Evolutionary conservation across 1,140 invertebrate species (phyloP).

Genomic region (Sipha flava): DNA sequence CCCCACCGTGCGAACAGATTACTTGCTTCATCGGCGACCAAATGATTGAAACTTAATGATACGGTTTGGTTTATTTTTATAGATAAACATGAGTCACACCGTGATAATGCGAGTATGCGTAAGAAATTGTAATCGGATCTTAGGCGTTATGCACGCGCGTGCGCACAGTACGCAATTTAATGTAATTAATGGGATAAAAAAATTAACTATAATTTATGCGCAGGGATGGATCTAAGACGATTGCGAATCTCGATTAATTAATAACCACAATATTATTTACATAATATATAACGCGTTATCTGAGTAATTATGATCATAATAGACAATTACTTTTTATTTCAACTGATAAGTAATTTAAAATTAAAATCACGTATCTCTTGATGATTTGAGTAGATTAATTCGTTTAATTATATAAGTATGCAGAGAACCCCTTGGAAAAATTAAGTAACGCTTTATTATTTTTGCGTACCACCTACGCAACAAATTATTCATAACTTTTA

Average conservation of each 20-base stretch:
- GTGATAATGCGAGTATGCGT: neutral
- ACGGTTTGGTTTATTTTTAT: neutral
- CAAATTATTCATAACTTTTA: neutral
- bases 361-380: neutral
- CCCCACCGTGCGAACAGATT: neutral
- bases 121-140: neutral
- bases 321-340: neutral
- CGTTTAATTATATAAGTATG: neutral
- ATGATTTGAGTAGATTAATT: neutral
- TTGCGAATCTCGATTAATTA: neutral
- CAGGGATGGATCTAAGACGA: neutral
- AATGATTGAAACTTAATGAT: conserved; percentile 17
- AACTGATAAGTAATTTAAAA: neutral
- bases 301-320: neutral
- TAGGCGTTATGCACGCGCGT: neutral
- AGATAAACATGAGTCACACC: neutral
- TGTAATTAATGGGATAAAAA: neutral
- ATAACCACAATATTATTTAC: neutral
- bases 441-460: neutral
- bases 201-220: neutral
- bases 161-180: neutral
- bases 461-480: no score
- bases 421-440: neutral
- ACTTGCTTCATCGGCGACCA: neutral
- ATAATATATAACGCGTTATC: neutral